Conservation (phyloP, 2,797 vertebrate genomes). For the Uromys caudimaculatus region DNA sequence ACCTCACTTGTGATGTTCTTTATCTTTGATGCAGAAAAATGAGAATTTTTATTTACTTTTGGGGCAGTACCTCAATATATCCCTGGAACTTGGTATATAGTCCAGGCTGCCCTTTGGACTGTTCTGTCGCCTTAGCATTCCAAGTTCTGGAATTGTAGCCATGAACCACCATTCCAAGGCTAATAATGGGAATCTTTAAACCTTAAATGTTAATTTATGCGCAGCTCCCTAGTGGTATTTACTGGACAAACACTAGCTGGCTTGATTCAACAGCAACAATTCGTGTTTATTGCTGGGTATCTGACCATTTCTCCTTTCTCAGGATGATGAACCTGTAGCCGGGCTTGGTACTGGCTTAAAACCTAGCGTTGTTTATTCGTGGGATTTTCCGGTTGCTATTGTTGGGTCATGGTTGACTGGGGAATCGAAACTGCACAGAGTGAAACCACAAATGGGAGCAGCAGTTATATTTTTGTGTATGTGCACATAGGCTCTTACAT, state of each 20-base stretch:
- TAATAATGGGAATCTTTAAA: neutral
- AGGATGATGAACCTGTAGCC: constrained; percentile 46
- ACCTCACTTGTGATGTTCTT: constrained; percentile 24
- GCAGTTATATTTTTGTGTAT: too few relatives aligned
- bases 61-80: too few relatives aligned
- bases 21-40: constrained; percentile 36
- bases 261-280: constrained; percentile 57
- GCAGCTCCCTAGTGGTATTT: constrained; percentile 35
- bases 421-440: neutral
- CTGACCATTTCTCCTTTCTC: constrained; percentile 30
- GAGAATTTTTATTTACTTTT: neutral
- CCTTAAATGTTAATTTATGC: neutral
- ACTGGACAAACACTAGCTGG: constrained; percentile 20
- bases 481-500: neutral
- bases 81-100: neutral
- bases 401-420: neutral
- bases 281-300: constrained; percentile 12
- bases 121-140: neutral
- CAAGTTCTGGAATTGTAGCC: neutral
- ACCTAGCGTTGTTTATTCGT: neutral
- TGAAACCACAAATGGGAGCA: neutral
- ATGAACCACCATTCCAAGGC: neutral
- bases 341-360: neutral
- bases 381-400: constrained; percentile 7
- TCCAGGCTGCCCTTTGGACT: neutral